A percentile compares a stretch with the other conserved stretches of the same genome.
Evolutionary conservation across 2,113 vertebrate genomes (phyloP).

Genomic region (Festucalex cinctus): DNA sequence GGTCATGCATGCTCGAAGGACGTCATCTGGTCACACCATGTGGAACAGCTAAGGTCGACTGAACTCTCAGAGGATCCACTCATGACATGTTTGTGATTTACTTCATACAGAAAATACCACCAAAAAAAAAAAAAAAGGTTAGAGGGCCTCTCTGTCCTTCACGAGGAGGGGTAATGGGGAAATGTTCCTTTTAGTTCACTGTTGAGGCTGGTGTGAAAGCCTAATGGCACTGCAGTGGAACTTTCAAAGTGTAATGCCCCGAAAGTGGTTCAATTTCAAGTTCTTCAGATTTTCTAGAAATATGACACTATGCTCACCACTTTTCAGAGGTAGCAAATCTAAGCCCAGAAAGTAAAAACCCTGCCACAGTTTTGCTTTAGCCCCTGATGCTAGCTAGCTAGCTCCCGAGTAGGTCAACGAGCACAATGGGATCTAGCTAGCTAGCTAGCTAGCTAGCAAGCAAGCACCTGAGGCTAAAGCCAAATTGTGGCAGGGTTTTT

Average conservation of each 20-base stretch:
- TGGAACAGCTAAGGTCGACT: slow-evolving; percentile 55
- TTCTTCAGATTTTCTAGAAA: too few species aligned
- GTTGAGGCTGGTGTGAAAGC: slow-evolving; percentile 11
- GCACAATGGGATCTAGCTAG: too few species aligned
- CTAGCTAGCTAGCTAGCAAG: too few species aligned
- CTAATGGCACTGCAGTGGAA: slow-evolving; percentile 6
- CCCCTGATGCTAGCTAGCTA: too few species aligned
- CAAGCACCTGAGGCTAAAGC: too few species aligned
- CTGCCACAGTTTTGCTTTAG: too few species aligned
- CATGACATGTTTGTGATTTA: slow-evolving; percentile 69
- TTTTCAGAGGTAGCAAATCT: too few species aligned
- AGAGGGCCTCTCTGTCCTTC: slow-evolving; percentile 56
- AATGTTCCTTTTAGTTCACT: slow-evolving; percentile 27
- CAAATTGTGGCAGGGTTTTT: too few species aligned
- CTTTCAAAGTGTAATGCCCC: not conserved
- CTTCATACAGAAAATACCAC: slow-evolving; percentile 52
- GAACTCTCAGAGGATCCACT: slow-evolving; percentile 47
- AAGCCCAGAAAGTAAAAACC: too few species aligned
- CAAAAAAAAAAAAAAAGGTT: slow-evolving; percentile 47
- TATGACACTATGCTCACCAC: too few species aligned
- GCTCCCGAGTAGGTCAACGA: too few species aligned
- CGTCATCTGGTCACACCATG: slow-evolving; percentile 41
- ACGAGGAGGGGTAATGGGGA: slow-evolving; percentile 56
- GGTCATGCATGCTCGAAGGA: slow-evolving; percentile 52
- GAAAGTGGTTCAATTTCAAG: not conserved